Evolutionary conservation across 2,888 invertebrate species (phyloP), one percentile per base, ranked within the genome.

Genomic region (Drosophila pegasa): DNA sequence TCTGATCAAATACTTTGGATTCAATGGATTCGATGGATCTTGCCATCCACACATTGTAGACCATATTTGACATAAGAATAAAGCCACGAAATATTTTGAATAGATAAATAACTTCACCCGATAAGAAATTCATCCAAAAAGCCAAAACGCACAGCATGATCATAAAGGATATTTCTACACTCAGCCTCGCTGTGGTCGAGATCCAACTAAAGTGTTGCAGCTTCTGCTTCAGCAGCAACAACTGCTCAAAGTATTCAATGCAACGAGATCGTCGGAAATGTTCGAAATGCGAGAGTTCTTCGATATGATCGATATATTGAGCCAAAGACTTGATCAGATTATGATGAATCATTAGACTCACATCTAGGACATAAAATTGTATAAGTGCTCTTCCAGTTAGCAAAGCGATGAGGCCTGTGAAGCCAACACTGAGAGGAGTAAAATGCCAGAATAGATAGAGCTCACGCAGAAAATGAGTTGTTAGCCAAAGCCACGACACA

Each of bases 21-120:
- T 71, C 71, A 16, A 57, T 10, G 8, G 1, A 2, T n/a, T 33
- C 7, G 2, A 72, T 58, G 22, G 16, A 16, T 22, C n/a, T 40
- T 0, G 71, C 57, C 25, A 50, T 66, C 1, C 14, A 16, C 0
- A 55, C 6, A 3, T 45, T 16, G 9, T 22, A 20, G 4, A 71
- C 4, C 37, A 33, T 29, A 18, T 66, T 71, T 3, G 29, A 54
- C 3, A 27, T 7, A 6, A n/a, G 1, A 20, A 58, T 3, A 3
- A 7, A 0, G 1, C 0, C 0, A 6, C 9, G 2, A 8, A 37
- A 2, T n/a, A 20, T 0, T 14, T 9, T 9, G 10, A 9, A n/a
- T 7, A 25, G 16, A 25, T 37, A 2, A 1, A 0, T 10, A 12
- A 0, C 7, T 2, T 14, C 2, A 3, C 33, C 55, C 6, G 51